Evolutionary conservation across 2,113 vertebrate species (phyloP).

Genomic region (Corythornis cristatus): DNA sequence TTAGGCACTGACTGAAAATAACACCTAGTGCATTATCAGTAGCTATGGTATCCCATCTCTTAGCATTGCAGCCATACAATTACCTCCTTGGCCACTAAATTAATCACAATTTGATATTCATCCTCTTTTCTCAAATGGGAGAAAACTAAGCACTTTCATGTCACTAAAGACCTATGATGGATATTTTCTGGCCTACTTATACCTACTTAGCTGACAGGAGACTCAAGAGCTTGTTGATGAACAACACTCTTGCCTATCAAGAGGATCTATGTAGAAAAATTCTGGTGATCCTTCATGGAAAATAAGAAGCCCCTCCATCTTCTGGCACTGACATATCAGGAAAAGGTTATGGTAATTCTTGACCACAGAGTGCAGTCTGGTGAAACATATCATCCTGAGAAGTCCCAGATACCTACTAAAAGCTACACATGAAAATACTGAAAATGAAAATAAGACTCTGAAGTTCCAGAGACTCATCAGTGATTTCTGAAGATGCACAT

Average conservation of each 20-base stretch:
- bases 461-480: not conserved
- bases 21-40: slow-evolving; percentile 18
- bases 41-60: not conserved
- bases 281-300: not conserved
- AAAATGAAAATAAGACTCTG: not conserved
- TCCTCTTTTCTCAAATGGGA: not conserved
- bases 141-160: not conserved
- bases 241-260: not conserved
- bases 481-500: not conserved
- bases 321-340: not conserved
- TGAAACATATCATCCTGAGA: not conserved
- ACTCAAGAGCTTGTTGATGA: not conserved
- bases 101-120: not conserved
- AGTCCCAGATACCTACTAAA: not conserved
- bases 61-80: not conserved
- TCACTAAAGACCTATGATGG: not conserved
- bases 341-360: not conserved
- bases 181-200: not conserved
- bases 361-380: not conserved
- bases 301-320: not conserved
- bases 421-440: not conserved
- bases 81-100: not conserved
- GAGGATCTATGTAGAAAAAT: not conserved
- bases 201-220: not conserved
- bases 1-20: slow-evolving; percentile 22